phyloP scores from a whole-genome alignment of 2,888 invertebrate genomes.

The Drosophila paramelanica region DNA sequence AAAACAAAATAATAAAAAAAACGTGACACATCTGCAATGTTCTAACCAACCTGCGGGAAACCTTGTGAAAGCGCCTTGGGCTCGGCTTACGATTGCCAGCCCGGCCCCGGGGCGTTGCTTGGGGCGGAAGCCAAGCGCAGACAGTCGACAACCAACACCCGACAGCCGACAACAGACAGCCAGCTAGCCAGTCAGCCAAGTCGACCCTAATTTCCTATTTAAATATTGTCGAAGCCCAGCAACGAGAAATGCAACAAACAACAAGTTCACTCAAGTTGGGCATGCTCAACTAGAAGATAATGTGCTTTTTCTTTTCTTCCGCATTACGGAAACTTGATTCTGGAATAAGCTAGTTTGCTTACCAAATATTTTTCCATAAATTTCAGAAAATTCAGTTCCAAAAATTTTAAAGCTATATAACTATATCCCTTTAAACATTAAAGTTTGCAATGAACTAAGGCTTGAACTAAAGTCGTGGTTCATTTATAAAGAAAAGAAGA shows the following conservation, averaged over 20 bases:
- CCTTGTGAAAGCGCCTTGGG: constrained; percentile 59
- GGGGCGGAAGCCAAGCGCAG: constrained; percentile 56
- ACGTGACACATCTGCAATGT: constrained; percentile 29
- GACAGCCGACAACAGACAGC: background rate
- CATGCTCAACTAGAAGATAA: background rate
- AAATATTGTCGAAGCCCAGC: constrained; percentile 57
- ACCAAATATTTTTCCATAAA: too few relatives aligned
- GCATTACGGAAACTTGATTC: too few relatives aligned
- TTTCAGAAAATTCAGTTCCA: too few relatives aligned
- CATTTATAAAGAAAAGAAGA: too few relatives aligned
- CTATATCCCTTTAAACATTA: too few relatives aligned
- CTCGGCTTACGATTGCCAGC: constrained; percentile 35
- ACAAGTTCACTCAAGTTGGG: background rate
- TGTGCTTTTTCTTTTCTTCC: too few relatives aligned
- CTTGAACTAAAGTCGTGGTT: too few relatives aligned
- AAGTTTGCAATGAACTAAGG: too few relatives aligned
- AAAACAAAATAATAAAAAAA: background rate
- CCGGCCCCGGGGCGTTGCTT: constrained; percentile 25
- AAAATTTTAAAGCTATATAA: too few relatives aligned
- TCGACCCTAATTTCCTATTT: constrained; percentile 72
- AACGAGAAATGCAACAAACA: constrained; percentile 41
- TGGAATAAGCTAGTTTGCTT: too few relatives aligned
- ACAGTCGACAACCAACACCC: constrained; percentile 25
- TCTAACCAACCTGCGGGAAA: constrained; percentile 55
- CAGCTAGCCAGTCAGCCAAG: constrained; percentile 15